Evolutionary conservation across 2,797 vertebrate species (phyloP).

Genomic region (Todus mexicanus): DNA sequence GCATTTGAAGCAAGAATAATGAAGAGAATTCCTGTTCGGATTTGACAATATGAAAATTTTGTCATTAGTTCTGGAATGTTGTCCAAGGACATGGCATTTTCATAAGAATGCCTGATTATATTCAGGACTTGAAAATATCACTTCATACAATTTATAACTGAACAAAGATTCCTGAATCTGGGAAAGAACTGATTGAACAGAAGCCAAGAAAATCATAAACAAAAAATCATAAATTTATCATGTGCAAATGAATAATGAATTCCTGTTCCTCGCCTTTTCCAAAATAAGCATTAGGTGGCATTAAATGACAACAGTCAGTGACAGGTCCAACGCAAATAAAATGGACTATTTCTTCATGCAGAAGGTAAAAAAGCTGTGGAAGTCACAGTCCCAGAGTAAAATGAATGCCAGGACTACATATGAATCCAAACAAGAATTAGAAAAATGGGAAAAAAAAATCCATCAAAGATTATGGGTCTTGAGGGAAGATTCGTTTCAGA

Average conservation of each 20-base stretch:
- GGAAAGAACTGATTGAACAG: not conserved
- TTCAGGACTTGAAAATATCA: not conserved
- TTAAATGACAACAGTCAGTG: not conserved
- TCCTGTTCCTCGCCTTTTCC: not conserved
- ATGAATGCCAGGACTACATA: not conserved
- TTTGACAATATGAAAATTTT: not conserved
- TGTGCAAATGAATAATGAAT: not conserved
- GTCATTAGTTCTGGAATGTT: not conserved
- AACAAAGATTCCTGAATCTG: not conserved
- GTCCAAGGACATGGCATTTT: not conserved
- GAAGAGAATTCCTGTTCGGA: not conserved
- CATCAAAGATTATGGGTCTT: not conserved
- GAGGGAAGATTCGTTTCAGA: not conserved
- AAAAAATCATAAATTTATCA: too few species aligned
- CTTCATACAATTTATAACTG: not conserved
- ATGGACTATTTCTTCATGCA: not conserved
- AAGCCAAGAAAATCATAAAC: not conserved
- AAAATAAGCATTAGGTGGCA: not conserved
- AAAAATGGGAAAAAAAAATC: not conserved
- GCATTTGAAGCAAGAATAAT: not conserved
- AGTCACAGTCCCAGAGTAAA: not conserved
- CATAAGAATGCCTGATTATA: not conserved
- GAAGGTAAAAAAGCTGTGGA: not conserved
- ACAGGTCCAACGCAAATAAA: not conserved
- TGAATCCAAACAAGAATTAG: not conserved